phyloP scores from a whole-genome alignment of 2,113 vertebrate species.

The Scophthalmus maximus region DNA sequence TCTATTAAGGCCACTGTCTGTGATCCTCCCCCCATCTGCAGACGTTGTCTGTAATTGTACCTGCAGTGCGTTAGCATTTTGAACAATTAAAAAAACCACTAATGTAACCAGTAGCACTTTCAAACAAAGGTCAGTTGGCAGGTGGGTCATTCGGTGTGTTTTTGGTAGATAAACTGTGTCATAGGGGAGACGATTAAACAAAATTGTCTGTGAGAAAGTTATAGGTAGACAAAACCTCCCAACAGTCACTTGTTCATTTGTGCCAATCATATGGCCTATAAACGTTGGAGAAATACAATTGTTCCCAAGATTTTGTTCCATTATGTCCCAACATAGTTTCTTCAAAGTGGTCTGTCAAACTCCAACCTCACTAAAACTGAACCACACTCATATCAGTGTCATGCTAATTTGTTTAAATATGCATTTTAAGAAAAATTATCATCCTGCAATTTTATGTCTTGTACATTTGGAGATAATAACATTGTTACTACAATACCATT shows the following conservation, averaged over 20 bases:
- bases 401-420: constrained; percentile 43
- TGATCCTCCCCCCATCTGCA: too few relatives aligned
- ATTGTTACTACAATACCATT: constrained; percentile 46
- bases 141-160: too few relatives aligned
- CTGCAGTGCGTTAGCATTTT: neutral
- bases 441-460: constrained; percentile 43
- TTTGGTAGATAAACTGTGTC: too few relatives aligned
- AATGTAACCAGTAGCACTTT: too few relatives aligned
- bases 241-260: too few relatives aligned
- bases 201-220: neutral
- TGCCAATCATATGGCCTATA: too few relatives aligned
- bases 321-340: constrained; percentile 6
- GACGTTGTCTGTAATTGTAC: neutral
- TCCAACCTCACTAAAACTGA: constrained; percentile 6
- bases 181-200: too few relatives aligned
- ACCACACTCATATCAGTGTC: constrained; percentile 33
- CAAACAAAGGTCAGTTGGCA: too few relatives aligned
- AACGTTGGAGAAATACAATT: neutral
- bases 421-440: constrained; percentile 30
- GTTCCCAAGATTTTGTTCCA: neutral
- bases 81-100: too few relatives aligned
- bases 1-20: too few relatives aligned
- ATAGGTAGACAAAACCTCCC: too few relatives aligned
- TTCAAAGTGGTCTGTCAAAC: constrained; percentile 20
- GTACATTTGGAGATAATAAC: constrained; percentile 54